Evolutionary conservation across 2,888 invertebrate species (phyloP).

Genomic region (Megastigmus dorsalis): DNA sequence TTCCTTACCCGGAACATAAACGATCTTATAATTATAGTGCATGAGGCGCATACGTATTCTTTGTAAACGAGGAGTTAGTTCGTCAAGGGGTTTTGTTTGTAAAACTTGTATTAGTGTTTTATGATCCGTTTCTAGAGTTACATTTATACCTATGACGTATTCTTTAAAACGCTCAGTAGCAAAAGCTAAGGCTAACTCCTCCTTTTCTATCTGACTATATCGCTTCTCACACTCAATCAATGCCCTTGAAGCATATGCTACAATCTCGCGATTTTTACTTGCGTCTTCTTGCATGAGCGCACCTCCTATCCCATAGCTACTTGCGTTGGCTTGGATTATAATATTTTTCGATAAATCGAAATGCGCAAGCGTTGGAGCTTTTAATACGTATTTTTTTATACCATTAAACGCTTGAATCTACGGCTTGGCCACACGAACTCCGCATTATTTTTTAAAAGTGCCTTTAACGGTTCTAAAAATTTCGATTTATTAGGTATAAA

Average conservation of each 20-base stretch:
- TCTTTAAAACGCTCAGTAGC: neutral
- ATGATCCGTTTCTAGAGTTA: conserved; percentile 68
- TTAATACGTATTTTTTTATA: neutral
- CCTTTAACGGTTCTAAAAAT: neutral
- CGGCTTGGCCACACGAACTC: neutral
- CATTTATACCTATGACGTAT: conserved; percentile 23
- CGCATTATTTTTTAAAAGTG: neutral
- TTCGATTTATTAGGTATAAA: no score
- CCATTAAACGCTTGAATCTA: neutral
- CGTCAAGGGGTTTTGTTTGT: conserved; percentile 54
- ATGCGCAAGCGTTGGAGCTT: neutral
- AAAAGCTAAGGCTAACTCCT: no score
- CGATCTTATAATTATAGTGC: no score
- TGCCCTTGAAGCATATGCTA: neutral
- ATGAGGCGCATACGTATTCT: conserved; percentile 65
- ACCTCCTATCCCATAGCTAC: no score
- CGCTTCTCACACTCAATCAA: no score
- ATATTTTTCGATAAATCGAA: neutral
- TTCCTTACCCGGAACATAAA: conserved; percentile 63
- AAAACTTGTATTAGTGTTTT: conserved; percentile 66
- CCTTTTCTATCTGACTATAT: no score
- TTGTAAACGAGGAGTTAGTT: conserved; percentile 68
- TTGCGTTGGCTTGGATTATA: neutral
- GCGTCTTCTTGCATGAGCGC: no score
- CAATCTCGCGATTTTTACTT: neutral